Evolutionary conservation across 1,140 invertebrate genomes (phyloP), one percentile per base, ranked within the genome.

Genomic region (Caerostris darwini): DNA sequence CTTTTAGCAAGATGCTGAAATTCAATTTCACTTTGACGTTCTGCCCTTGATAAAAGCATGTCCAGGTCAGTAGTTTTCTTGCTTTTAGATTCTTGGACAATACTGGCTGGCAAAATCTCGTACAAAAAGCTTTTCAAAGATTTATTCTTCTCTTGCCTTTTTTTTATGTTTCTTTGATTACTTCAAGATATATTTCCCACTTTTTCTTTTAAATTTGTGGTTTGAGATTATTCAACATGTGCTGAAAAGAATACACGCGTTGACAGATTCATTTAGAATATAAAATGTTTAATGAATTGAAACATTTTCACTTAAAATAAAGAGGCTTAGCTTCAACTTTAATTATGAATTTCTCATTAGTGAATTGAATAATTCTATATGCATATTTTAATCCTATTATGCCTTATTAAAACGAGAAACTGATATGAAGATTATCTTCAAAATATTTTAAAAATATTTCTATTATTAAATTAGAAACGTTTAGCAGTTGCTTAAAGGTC

Each of bases 1-100:
- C 90, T 93, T 93, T 93, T 93, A 93, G 91, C 83, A 86, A 87
- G 59, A 83, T 87, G 54, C 61, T 93, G 67, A 93, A 93, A 93
- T 93, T 86, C 59, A 93, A 93, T 93, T 93, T 93, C 83, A 92
- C 81, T 85, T 54, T 67, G 90, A 85, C 90, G 77, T 85, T 85
- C 81, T 92, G 81, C 58, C 53, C 90, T 92, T 92, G 90, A 92
- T 92, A 92, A 92, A 92, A 59, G 81, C 77, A 85, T 83, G 77
- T 59, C 50, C 61, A 59, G 81, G 81, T 64, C 56, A 81, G 89
- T 53, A 90, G 64, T 71, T 90, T 91, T 85, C 61, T 92, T 85
- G 90, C 90, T 92, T 85, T 92, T 92, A 92, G 77, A 56, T 91
- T 58, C 58, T 92, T 85, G 19, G 59, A 69, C 50, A 59, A 69